Percentiles rank a stretch among this genome's conserved stretches.
Conservation (phyloP, 2,113 vertebrate genomes). For the Hipposideros armiger region DNA sequence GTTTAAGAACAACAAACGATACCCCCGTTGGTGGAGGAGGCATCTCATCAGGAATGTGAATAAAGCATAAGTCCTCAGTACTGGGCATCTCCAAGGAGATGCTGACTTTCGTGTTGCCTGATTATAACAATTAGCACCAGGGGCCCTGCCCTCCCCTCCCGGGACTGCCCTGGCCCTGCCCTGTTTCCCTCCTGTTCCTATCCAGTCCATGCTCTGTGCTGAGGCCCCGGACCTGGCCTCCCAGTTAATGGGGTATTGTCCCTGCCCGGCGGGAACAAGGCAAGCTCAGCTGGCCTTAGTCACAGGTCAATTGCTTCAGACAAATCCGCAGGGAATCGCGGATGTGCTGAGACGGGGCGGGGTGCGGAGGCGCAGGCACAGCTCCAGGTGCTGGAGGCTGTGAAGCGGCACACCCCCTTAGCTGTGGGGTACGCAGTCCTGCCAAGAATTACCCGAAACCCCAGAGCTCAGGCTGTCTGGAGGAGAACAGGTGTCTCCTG, state of each 20-base stretch:
- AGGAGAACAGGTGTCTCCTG: neutral
- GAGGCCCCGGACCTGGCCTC: neutral
- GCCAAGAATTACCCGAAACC: neutral
- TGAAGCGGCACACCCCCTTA: accelerated
- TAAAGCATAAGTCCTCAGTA: neutral
- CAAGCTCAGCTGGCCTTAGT: conserved; percentile 67
- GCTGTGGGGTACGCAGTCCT: accelerated
- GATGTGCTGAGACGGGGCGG: neutral
- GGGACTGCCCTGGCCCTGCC: neutral
- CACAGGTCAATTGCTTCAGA: conserved; percentile 63
- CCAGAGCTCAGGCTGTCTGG: neutral
- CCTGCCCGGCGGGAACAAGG: neutral
- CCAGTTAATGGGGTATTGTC: conserved; percentile 36
- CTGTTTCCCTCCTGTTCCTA: neutral
- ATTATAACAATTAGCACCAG: neutral
- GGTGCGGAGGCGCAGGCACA: accelerated
- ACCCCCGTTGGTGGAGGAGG: neutral
- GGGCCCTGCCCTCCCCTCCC: neutral
- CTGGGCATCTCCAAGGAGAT: neutral
- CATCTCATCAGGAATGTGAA: neutral
- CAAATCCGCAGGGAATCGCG: neutral
- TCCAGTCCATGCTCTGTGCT: neutral
- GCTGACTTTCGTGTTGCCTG: neutral
- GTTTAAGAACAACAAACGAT: neutral
- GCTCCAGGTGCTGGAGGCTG: neutral